A percentile compares a stretch with the other conserved stretches of the same genome.
phyloP scores from a whole-genome alignment of 2,797 vertebrate species.

The Leucoraja ocellata region DNA sequence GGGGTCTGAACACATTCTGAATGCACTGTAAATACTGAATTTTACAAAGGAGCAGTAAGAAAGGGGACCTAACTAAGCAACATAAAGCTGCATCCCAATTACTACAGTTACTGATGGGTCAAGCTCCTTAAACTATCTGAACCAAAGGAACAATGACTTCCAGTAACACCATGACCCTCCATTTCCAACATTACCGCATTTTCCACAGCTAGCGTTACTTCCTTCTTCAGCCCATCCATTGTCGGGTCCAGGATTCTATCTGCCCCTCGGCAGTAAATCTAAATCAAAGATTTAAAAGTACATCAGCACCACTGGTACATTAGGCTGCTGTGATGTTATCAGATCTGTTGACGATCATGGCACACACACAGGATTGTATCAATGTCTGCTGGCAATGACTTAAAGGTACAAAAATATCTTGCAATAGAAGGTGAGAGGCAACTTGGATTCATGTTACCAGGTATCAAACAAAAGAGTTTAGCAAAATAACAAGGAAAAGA shows the following conservation, averaged over 20 bases:
- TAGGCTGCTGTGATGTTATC: background rate
- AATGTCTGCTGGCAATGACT: background rate
- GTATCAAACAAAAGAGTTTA: background rate
- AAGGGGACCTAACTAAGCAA: background rate
- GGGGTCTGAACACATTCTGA: background rate
- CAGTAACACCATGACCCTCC: background rate
- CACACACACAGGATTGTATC: background rate
- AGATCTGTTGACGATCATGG: background rate
- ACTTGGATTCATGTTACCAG: background rate
- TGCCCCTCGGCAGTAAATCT: slow-evolving; percentile 79
- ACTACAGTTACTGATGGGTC: background rate
- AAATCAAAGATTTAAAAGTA: slow-evolving; percentile 27
- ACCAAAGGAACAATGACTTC: background rate
- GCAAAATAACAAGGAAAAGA: background rate
- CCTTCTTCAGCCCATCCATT: slow-evolving; percentile 80
- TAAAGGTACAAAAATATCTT: background rate
- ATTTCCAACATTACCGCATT: slow-evolving; percentile 63
- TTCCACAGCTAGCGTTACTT: slow-evolving; percentile 83
- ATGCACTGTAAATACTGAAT: background rate
- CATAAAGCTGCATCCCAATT: background rate
- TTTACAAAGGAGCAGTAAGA: background rate
- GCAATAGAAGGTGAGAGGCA: background rate
- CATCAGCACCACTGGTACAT: background rate
- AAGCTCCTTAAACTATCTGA: background rate
- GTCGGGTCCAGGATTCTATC: slow-evolving; percentile 66